Evolutionary conservation across 2,888 invertebrate species (phyloP), one percentile per base, ranked within the genome.

Genomic region (Phymatocera aterrima): DNA sequence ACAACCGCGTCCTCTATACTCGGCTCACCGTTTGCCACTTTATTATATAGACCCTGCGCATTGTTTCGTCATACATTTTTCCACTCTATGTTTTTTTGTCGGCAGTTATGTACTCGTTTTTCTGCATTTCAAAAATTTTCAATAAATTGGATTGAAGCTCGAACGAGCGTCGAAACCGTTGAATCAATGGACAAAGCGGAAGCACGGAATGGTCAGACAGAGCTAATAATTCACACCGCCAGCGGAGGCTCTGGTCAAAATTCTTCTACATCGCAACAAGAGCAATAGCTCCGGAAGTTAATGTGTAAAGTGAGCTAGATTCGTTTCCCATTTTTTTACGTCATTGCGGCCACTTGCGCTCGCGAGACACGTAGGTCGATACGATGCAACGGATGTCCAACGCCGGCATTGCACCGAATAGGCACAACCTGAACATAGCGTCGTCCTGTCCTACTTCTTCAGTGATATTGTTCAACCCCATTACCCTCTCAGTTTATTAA

Each of bases 181-280:
- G 87, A 86, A 79, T 82, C 86, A 84, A 85, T 84, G 87, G 89
- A 90, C 89, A 89, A 87, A 89, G 83, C 86, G 86, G 84, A 86
- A 87, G 86, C 86, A 85, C 86, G 86, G 84, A 88, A 86, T 88
- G 88, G 86, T 83, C 86, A 86, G 89, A 88, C 89, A 89, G 89
- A 89, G 86, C 87, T 87, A 88, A 88, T 89, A 88, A 89, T 89
- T 89, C 89, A 89, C 87, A 85, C 81, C 83, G 83, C 80, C 60
- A 31, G 77, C 74, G 70, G 24, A 31, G 43, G 75, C 57, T 79
- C 78, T 72, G 54, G 46, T 51, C 70, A 57, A 21, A 75, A 24
- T 57, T 40, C 37, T 43, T 24, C 24, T 18, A 10, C 15, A 72
- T 18, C 18, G 2, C 72, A 72, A 60, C 57, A 18, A 68, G 46